Base-by-base conservation (phyloP, 2,113 vertebrate genomes). In the Dasyornis broadbenti region DNA sequence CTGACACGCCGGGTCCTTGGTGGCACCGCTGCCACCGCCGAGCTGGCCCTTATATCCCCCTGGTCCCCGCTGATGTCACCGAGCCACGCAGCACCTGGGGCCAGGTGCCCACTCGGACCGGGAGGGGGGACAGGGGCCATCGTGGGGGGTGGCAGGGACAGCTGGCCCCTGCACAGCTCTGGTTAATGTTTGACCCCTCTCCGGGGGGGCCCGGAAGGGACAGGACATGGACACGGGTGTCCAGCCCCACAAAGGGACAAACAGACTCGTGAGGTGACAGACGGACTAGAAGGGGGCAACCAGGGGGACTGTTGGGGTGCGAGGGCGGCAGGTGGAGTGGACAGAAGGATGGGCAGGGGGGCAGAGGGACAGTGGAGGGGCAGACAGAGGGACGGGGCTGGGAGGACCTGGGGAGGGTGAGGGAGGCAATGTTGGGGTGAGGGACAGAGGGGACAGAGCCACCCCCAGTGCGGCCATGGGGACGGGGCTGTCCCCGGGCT, bases 121-220 rank as follows among this genome's bases (percentile, higher is more conserved):
- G 77, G 61, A 53, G 56, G 70, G 60, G 53, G 23, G 19, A 26
- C 53, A 53, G 69, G 40, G 56, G 64, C 13, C 45, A 11, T 13
- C 3, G 16, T 7, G 16, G 54, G 50, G 52, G 56, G 44, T 20
- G 75, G 66, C 63, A 49, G 70, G 92, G 92, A 60, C 87, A 86
- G 52, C 52, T 35, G 87, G 77, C 54, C 89, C 71, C 35, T 10
- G 21, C 33, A 3, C 21, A 5, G 65, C 47, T 40, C 61, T 86
- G 65, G 93, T 90, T 94, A 94, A 94, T 94, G 65, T 89, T 86
- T 90, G 90, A 94, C 82, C 30, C 77, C 11, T n/a, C 30, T 22
- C 72, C 7, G 17, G 21, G 71, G 64, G 76, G 52, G 80, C 13
- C 16, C 30, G 35, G 7, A 9, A 39, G 81, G 26, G 27, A 31